Base-by-base conservation (phyloP, 2,797 vertebrate genomes). In the Leptoclinus maculatus region DNA sequence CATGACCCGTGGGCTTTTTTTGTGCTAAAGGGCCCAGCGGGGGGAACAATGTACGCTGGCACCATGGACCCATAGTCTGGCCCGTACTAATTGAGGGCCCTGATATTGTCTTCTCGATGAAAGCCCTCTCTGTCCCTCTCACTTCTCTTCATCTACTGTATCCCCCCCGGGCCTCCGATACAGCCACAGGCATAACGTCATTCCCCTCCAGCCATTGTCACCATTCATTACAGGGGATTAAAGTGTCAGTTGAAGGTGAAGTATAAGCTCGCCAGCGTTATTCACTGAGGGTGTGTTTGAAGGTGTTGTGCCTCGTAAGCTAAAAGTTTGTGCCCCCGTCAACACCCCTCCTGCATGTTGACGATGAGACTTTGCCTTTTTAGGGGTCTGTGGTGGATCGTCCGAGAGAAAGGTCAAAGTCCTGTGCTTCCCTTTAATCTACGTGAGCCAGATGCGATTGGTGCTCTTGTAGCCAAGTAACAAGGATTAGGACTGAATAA, bases 81-180 rank as follows among this genome's bases (percentile, higher is more conserved):
- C 88, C 92, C 87, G 90, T 68, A 84, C 95, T 96, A 96, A 95
- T 94, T 96, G 93, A 93, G 74, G 94, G 85, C 84, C 80, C 85
- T 91, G 94, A 96, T 95, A 96, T 96, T 91, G 93, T 96, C 93
- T 92, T 70, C 78, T 80, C 17, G 75, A 91, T 96, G 96, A 97
- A 97, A 97, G 95, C 87, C 86, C 58, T 91, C 95, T 96, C 97
- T 97, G 96, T 97, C 77, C 83, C 32, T 71, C 82, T 71, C 82
- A 80, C 90, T 91, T 85, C 70, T 95, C 92, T 90, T 86, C 86
- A 93, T 93, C 93, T 95, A 93, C 89, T 91, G 94, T 95, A 93
- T 89, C 93, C 90, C 87, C 90, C 87, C 5, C 14, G 72, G 89
- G 83, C 88, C 92, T 95, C 94, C 92, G 93, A 93, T 93, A 83